Percentiles rank a stretch among this genome's conserved stretches.
Evolutionary conservation across 1,140 invertebrate genomes (phyloP).

Genomic region (Zaprionus vittiger): DNA sequence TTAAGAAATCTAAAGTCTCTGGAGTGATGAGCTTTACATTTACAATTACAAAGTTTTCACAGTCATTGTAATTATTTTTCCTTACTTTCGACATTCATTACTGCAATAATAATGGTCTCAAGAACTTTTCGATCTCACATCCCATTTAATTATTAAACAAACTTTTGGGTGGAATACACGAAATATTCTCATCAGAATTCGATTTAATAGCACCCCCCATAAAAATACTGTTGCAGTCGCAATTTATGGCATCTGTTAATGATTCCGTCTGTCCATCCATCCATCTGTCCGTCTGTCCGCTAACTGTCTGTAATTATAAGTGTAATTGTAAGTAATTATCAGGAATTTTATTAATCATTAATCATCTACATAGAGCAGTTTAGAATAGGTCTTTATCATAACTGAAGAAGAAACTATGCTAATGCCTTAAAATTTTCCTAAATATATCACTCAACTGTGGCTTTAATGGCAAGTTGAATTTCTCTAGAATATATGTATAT

Average conservation of each 20-base stretch:
- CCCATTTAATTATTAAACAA: constrained; percentile 5
- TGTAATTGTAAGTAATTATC: constrained; percentile 9
- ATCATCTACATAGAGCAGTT: background rate
- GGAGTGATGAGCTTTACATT: no score
- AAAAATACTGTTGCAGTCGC: background rate
- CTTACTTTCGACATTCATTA: background rate
- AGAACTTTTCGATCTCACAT: background rate
- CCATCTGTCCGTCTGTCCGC: background rate
- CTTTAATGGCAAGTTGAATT: background rate
- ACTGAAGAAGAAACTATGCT: background rate
- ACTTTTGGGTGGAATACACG: background rate
- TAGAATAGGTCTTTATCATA: background rate
- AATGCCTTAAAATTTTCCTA: background rate
- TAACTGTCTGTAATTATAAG: constrained; percentile 6
- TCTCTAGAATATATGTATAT: background rate
- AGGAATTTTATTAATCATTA: background rate
- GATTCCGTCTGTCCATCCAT: background rate
- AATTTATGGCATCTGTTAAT: constrained; percentile 6
- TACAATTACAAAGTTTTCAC: no score
- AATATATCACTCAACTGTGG: background rate
- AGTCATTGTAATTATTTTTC: background rate
- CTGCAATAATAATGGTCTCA: background rate
- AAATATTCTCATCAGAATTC: constrained; percentile 1
- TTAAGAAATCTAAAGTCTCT: no score
- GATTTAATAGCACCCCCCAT: background rate